Evolutionary conservation across 2,888 invertebrate species (phyloP), one percentile per base, ranked within the genome.

Genomic region (Rhopalosiphum nymphaeae): DNA sequence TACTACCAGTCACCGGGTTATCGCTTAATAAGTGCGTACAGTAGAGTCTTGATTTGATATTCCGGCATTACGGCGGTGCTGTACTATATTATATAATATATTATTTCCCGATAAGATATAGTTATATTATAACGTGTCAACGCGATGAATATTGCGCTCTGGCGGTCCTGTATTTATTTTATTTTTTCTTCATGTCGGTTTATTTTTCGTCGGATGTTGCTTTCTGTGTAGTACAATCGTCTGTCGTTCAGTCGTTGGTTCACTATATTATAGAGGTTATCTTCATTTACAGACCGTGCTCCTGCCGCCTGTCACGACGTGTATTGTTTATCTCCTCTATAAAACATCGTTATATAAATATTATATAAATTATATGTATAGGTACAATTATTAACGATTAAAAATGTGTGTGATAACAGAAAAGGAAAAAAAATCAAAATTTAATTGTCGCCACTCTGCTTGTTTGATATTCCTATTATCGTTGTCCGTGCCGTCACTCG

Each of bases 181-280:
- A 21, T 3, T 89, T 57, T 56, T 57, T 26, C 4, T 89, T 42
- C 3, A 26, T 42, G 42, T 44, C 89, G 11, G 13, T 85, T 85
- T 42, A 57, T 57, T 57, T 46, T 36, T 57, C 29, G 13, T 42
- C 42, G 89, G 29, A 56, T 56, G 42, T 56, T 56, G 42, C 42
- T 89, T 26, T 56, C 49, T 46, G 85, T 44, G 86, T 86, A 16
- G 46, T 46, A n/a, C 57, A 46, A 78, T 78, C 78, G 78, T 36
- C 21, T 78, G 36, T 36, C 78, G 78, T 78, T 36, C 78, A 78
- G 78, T 78, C 36, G 78, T 44, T 26, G 53, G 13, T 26, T 53
- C 3, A 4, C 25, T 56, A 42, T 13, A 78, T 36, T 21, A 26
- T 89, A 89, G 29, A 84, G 91, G 91, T 91, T 91, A 91, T 91